Evolutionary conservation across 2,797 vertebrate genomes (phyloP), one percentile per base, ranked within the genome.

Genomic region (Melopsittacus undulatus): DNA sequence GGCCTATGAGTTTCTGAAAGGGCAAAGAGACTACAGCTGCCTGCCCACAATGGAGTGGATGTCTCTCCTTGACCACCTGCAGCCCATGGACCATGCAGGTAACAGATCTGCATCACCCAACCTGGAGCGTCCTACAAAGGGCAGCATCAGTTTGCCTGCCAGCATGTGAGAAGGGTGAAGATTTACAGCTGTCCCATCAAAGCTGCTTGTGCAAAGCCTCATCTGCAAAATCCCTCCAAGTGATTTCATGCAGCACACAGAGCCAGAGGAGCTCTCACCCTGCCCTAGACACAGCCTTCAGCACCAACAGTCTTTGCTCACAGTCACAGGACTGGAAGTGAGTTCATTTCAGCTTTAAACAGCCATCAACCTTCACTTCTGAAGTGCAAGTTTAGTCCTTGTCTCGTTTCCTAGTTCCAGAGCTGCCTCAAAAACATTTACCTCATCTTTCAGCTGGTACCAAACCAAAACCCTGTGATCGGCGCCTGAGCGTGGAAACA

Each of bases 381-480:
- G n/a, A 42, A 16, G 54, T 3, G 32, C 7, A 48, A 24, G 23
- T 49, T 64, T 69, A 69, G 68, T 45, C 20, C 20, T 73, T 46
- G 24, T 59, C 63, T 89, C 68, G 49, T 78, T 93, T 89, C 20
- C 36, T 83, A 42, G 29, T 56, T 83, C 40, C 42, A 81, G 42
- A 64, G 43, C 43, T 51, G 72, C 57, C 72, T 80, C 51, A 68
- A 64, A 95, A 87, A 64, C 49, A 72, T 74, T 63, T 73, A 80
- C 64, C 68, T 94, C 84, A 64, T 61, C 56, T 80, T 67, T 48
- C 64, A 80, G 21, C 23, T 0, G 0, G 23, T 66, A 92, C 46
- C 79, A 83, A 95, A 89, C 29, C 59, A 40, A 87, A 82, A 77
- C 16, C 67, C 69, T 67, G 30, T 8, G 77, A 94, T 34, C 5